Conservation (phyloP, 2,888 invertebrate species). For the Dichetophora obliterata region DNA sequence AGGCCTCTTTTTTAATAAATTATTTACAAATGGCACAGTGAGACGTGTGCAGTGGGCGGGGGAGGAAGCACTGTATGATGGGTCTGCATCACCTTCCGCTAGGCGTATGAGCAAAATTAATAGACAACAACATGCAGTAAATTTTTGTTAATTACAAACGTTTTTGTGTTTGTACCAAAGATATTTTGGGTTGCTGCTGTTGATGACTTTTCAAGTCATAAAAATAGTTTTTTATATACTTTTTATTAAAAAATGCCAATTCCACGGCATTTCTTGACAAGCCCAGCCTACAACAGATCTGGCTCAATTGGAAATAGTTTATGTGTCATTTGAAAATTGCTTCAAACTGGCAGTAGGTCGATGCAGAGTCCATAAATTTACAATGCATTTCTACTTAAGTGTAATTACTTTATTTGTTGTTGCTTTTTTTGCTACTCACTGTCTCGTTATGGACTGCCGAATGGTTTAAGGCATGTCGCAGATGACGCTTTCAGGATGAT, state of each 20-base stretch:
- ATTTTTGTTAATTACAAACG: constrained; percentile 14
- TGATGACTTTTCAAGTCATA: not conserved
- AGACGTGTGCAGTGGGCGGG: not conserved
- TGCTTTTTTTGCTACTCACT: not conserved
- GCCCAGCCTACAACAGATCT: not conserved
- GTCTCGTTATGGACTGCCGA: constrained; percentile 7
- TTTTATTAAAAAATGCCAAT: not conserved
- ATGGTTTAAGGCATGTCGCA: constrained; percentile 7
- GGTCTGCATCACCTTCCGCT: constrained; percentile 2
- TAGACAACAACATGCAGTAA: constrained; percentile 4
- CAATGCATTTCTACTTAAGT: not conserved
- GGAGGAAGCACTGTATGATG: not conserved
- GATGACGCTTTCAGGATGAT: not conserved
- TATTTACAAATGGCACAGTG: not conserved
- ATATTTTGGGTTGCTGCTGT: not conserved
- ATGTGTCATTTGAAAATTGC: not conserved
- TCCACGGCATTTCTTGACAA: not conserved
- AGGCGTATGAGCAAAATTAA: not conserved
- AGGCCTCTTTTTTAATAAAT: constrained; percentile 3
- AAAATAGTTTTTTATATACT: not conserved
- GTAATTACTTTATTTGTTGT: constrained; percentile 25
- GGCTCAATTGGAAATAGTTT: not conserved
- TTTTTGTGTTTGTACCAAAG: not conserved
- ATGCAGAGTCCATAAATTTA: too few relatives aligned
- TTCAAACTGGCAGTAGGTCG: not conserved